Base-by-base conservation (phyloP, 1,140 invertebrate genomes). In the Trichonephila clavata region DNA sequence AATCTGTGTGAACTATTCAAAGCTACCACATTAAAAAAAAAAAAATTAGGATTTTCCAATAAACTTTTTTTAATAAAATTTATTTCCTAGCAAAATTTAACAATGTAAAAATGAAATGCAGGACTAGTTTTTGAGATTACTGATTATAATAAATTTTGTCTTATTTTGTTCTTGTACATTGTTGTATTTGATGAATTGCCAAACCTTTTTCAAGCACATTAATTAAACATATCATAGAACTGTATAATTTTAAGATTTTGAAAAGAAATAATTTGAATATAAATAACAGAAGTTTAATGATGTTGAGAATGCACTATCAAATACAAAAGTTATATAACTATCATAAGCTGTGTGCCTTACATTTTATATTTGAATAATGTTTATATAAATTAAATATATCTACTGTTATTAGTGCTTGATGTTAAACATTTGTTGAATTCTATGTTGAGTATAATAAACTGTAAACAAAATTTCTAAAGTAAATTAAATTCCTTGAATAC, bases 281-380 rank as follows among this genome's bases (percentile, higher is more conserved):
- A 61, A 61, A 61, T 61, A 21, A 18, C 60, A 20, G 16, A 21
- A 61, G 4, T 61, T 8, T 24, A 24, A 68, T 68, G n/a, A 24
- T 10, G 24, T 27, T 68, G n/a, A 24, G 6, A 68, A 68, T 50
- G 14, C n/a, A 68, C 27, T 24, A 24, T 13, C 1, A 68, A 68
- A 8, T 68, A 68, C n/a, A 24, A 27, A 68, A 68, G 65, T 68
- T 68, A 68, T 24, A 68, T 14, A 77, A 6, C 68, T 77, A 27
- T 18, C 14, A 77, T 18, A 3, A 68, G 65, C 68, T 32, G 27
- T 77, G 68, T 77, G 68, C 68, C 68, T 77, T 77, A 77, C 3
- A 77, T 77, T 32, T 77, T 77, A 77, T 27, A 77, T 77, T 77
- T 77, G 68, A 77, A 77, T 32, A 13, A 77, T 77, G 27, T 77